These are phyloP conservation scores for Danio albolineatus DNA, from an alignment of 2,797 vertebrate genomes.

Conservation along the genomic window DNA sequence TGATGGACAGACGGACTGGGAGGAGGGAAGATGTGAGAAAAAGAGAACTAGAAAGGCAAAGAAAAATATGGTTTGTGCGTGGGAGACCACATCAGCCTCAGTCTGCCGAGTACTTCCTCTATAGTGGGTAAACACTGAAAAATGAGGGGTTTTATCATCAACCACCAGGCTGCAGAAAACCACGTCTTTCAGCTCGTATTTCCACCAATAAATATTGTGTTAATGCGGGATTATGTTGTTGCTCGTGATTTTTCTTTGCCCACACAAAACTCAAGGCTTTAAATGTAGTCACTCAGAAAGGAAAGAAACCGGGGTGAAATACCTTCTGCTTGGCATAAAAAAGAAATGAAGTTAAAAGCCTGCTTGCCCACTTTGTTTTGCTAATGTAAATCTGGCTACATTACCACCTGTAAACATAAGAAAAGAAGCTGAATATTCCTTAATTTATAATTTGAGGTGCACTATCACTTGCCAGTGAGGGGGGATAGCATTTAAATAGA, in stretches of 20 bases:
- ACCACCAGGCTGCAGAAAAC: slow-evolving; percentile 30
- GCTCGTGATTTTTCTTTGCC: slow-evolving; percentile 20
- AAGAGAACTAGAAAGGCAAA: slow-evolving; percentile 2
- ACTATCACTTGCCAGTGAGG: slow-evolving; percentile 9
- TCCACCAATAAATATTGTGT: slow-evolving; percentile 19
- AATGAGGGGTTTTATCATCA: slow-evolving; percentile 46
- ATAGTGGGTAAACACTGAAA: slow-evolving; percentile 40
- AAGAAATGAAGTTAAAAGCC: neutral
- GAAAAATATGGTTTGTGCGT: slow-evolving; percentile 12
- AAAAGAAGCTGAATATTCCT: neutral
- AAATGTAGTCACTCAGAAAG: slow-evolving; percentile 47
- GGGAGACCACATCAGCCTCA: slow-evolving; percentile 40
- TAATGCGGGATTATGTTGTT: slow-evolving; percentile 41
- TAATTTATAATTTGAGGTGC: slow-evolving; percentile 4
- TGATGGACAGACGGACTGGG: neutral
- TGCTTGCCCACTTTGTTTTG: neutral
- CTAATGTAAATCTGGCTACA: slow-evolving; percentile 17
- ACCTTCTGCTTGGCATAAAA: slow-evolving; percentile 20
- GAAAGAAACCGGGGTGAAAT: slow-evolving; percentile 29
- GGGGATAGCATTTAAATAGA: neutral
- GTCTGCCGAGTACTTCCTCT: slow-evolving; percentile 40
- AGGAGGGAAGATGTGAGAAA: neutral
- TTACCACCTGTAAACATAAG: neutral
- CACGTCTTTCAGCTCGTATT: neutral
- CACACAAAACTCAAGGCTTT: slow-evolving; percentile 23